Conservation (phyloP, 2,888 invertebrate genomes). For the Epinotia ramella region DNA sequence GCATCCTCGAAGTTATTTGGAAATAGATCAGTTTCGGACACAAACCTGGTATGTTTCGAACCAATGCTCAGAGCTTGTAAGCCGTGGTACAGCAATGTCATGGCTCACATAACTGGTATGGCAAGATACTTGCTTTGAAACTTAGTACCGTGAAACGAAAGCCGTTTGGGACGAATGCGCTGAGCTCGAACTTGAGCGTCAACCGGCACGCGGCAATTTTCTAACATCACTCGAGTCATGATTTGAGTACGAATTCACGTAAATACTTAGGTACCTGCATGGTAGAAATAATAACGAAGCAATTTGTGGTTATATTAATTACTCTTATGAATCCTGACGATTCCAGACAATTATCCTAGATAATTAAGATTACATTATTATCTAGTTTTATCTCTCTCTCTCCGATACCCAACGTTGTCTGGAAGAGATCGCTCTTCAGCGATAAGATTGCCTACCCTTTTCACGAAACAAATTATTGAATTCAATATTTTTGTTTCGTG, state of each 20-base stretch:
- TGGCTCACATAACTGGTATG: slow-evolving; percentile 62
- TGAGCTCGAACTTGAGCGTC: slow-evolving; percentile 51
- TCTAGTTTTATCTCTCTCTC: too few species aligned
- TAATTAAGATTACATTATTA: too few species aligned
- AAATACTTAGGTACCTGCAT: slow-evolving; percentile 2
- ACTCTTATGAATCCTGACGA: too few species aligned
- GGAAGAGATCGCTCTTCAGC: too few species aligned
- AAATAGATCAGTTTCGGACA: slow-evolving; percentile 7
- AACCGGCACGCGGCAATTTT: slow-evolving; percentile 33
- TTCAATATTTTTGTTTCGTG: too few species aligned
- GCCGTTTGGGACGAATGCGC: slow-evolving; percentile 58
- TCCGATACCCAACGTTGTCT: too few species aligned
- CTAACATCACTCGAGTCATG: slow-evolving; percentile 27
- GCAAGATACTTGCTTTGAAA: slow-evolving; percentile 65
- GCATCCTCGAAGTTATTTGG: background rate
- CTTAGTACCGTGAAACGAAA: slow-evolving; percentile 68
- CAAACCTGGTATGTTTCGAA: background rate
- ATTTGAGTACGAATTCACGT: slow-evolving; percentile 22
- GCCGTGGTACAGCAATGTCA: slow-evolving; percentile 56
- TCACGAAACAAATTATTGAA: too few species aligned
- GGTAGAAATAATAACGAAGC: slow-evolving; percentile 7
- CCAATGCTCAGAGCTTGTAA: slow-evolving; percentile 15
- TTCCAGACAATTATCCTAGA: too few species aligned
- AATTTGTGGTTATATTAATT: background rate
- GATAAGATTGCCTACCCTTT: too few species aligned